Base-by-base conservation (phyloP, 2,888 invertebrate species). In the Furcula furcula region DNA sequence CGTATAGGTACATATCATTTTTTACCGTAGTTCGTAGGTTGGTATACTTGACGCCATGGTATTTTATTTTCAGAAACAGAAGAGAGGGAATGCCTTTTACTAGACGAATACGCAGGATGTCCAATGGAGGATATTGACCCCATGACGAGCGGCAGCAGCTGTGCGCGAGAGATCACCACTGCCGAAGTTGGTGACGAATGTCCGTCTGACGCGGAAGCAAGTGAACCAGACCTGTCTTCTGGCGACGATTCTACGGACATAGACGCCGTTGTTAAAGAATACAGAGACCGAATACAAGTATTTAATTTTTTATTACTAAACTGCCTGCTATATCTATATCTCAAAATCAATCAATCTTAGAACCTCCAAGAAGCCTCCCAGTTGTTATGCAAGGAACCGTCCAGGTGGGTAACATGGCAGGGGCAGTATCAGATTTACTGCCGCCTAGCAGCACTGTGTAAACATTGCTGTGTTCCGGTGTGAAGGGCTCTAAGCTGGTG, bases 201-300 rank as follows among this genome's bases (percentile, higher is more conserved):
- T 4, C 68, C 57, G 0, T 88, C 87, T 4, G 88, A 89, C 10
- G 67, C 63, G 0, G 85, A 85, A 41, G 92, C 87, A 11, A 91
- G 91, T 47, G 90, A 90, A 23, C 88, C 82, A n/a, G 92, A 92
- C n/a, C 46, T 85, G 13, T 81, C 86, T 2, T 88, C 88, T 1
- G 88, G 87, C 13, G 92, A 92, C 44, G 93, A 92, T 46, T 93
- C 93, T 0, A 94, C 94, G 1, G 94, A 94, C 58, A 94, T 94
- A 34, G 94, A 94, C 66, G 93, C 93, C 1, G 93, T 93, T 9
- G 94, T 94, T 0, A 93, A 94, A 60, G 94, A 94, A 64, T 94
- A 94, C 61, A 91, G 91, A 40, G 94, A 94, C 60, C 91, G 91
- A 54, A 89, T 94, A 46, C 92, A 93, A 78, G 94, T 93, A 70